phyloP scores from a whole-genome alignment of 1,140 invertebrate genomes.

The Bombus soroeensis region DNA sequence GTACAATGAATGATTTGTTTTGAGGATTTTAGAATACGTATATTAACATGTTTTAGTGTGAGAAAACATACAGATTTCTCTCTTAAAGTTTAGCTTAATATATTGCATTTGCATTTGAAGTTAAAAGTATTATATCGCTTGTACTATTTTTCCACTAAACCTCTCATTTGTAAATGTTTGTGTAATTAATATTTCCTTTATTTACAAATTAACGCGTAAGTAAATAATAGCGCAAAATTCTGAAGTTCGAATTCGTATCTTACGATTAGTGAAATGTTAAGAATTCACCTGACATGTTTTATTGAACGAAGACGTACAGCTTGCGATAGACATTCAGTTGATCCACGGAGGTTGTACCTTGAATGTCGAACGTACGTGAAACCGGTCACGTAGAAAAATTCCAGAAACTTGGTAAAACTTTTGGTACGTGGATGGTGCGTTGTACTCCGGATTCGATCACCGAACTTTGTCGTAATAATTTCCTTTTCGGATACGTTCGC shows the following conservation, averaged over 20 bases:
- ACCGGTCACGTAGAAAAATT: conserved; percentile 7
- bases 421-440: not conserved
- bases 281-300: not conserved
- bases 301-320: not conserved
- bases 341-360: not conserved
- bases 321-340: not conserved
- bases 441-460: conserved; percentile 15
- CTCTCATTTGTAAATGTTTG: not conserved
- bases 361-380: not conserved
- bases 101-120: not conserved
- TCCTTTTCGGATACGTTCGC: not conserved
- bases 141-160: no score
- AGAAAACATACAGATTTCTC: no score
- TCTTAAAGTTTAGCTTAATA: not conserved
- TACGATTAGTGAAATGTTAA: not conserved
- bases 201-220: not conserved
- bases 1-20: not conserved
- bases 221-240: not conserved
- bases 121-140: not conserved
- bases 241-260: not conserved
- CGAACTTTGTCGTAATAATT: not conserved
- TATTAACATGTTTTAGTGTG: not conserved
- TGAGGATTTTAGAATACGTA: not conserved
- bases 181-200: not conserved
- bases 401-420: not conserved